Conservation (phyloP, 2,797 vertebrate species). For the Aulostomus chinensis region DNA sequence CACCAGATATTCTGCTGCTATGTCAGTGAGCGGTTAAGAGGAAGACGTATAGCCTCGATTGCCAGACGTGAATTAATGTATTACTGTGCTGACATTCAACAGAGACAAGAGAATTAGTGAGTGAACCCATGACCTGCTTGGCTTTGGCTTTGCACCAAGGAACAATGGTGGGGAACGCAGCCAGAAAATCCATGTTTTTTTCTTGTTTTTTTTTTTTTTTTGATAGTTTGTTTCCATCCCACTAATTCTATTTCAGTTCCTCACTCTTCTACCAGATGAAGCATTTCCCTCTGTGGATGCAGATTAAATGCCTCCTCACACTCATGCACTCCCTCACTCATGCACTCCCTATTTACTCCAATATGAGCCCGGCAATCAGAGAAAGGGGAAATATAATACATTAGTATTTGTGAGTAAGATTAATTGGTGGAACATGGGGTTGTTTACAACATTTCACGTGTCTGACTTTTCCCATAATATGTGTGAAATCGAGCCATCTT, state of each 20-base stretch:
- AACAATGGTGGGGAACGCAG: constrained; percentile 33
- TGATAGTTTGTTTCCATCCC: constrained; percentile 46
- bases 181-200: constrained; percentile 48
- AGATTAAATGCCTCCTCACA: constrained; percentile 32
- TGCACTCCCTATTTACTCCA: constrained; percentile 30
- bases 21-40: background rate
- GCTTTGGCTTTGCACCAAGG: constrained; percentile 32
- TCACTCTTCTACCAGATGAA: constrained; percentile 34
- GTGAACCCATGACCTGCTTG: constrained; percentile 45
- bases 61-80: constrained; percentile 22
- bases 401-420: too few relatives aligned
- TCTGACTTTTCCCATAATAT: background rate
- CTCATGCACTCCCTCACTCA: too few relatives aligned
- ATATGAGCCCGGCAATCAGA: constrained; percentile 28
- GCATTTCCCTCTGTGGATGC: constrained; percentile 31
- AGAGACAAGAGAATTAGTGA: constrained; percentile 23
- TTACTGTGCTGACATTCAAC: constrained; percentile 13
- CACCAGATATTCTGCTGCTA: constrained; percentile 8
- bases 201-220: constrained; percentile 4
- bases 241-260: constrained; percentile 42
- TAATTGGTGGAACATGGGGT: too few relatives aligned
- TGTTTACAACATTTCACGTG: too few relatives aligned
- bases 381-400: too few relatives aligned
- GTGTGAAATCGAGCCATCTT: background rate
- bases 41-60: constrained; percentile 21